Percentiles rank a stretch among this genome's conserved stretches.
Conservation (phyloP, 2,113 vertebrate genomes). For the Labrus mixtus region DNA sequence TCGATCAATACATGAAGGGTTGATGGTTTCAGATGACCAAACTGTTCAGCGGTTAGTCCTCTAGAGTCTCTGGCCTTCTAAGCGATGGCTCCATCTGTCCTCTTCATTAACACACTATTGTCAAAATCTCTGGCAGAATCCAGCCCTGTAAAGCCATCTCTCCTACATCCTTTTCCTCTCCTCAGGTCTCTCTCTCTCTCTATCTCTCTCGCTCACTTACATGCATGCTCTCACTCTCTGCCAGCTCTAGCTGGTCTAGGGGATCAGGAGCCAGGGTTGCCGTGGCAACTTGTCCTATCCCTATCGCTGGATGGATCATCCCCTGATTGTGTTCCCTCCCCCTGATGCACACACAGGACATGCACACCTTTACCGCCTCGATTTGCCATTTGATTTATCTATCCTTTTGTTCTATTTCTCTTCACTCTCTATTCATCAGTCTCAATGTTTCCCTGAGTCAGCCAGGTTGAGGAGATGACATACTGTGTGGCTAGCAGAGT, state of each 20-base stretch:
- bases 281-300: conserved; percentile 74
- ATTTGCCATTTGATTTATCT: neutral
- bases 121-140: conserved; percentile 67
- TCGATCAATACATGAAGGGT: conserved; percentile 29
- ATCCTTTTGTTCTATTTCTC: neutral
- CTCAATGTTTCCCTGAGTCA: neutral
- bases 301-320: conserved; percentile 62
- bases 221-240: conserved; percentile 52
- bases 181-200: conserved; percentile 49
- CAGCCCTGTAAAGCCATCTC: conserved; percentile 30
- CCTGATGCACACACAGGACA: conserved; percentile 1
- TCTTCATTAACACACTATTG: conserved; percentile 62
- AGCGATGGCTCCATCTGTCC: conserved; percentile 24
- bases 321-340: conserved; percentile 41
- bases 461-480: neutral
- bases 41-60: conserved; percentile 49
- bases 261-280: conserved; percentile 73
- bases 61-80: conserved; percentile 21
- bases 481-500: neutral
- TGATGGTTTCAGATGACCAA: conserved; percentile 39
- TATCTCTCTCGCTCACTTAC: conserved; percentile 30
- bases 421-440: neutral
- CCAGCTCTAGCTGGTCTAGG: conserved; percentile 66
- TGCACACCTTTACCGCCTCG: neutral
- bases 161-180: conserved; percentile 19